Conservation (phyloP, 2,888 invertebrate genomes). For the Cordilura impudica region DNA sequence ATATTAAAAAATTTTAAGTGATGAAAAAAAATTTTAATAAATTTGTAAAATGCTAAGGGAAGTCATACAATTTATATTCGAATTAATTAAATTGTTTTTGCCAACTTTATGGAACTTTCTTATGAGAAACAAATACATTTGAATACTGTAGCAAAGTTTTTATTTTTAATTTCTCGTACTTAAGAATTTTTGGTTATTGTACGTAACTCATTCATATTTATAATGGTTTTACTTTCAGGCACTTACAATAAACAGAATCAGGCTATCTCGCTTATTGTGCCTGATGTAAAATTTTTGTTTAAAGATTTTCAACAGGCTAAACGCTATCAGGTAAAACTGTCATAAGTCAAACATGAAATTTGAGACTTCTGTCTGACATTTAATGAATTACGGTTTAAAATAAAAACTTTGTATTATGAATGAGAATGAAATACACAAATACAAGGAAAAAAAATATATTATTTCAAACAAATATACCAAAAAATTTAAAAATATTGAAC, state of each 20-base stretch:
- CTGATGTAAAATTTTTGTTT: not conserved
- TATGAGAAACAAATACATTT: no score
- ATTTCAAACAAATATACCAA: constrained; percentile 24
- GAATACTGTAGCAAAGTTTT: no score
- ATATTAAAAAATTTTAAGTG: no score
- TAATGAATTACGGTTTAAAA: constrained; percentile 59
- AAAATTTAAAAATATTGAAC: constrained; percentile 29
- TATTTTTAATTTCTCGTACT: no score
- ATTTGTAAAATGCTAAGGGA: no score
- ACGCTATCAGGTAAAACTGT: constrained; percentile 61
- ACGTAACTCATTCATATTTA: constrained; percentile 2
- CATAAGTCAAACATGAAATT: constrained; percentile 66
- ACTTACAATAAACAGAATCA: constrained; percentile 28
- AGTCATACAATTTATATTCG: no score
- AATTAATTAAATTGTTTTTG: no score
- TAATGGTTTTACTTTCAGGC: not conserved
- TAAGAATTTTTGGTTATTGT: no score
- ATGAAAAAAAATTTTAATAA: no score
- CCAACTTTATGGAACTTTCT: no score
- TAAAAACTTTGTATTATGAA: constrained; percentile 4
- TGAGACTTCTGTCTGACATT: constrained; percentile 64
- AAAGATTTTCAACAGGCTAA: not conserved
- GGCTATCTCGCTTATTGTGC: not conserved
- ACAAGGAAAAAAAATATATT: constrained; percentile 16
- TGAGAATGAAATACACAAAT: constrained; percentile 24